Evolutionary conservation across 2,888 invertebrate species (phyloP), one percentile per base, ranked within the genome.

Genomic region (Himalopsyche anomala): DNA sequence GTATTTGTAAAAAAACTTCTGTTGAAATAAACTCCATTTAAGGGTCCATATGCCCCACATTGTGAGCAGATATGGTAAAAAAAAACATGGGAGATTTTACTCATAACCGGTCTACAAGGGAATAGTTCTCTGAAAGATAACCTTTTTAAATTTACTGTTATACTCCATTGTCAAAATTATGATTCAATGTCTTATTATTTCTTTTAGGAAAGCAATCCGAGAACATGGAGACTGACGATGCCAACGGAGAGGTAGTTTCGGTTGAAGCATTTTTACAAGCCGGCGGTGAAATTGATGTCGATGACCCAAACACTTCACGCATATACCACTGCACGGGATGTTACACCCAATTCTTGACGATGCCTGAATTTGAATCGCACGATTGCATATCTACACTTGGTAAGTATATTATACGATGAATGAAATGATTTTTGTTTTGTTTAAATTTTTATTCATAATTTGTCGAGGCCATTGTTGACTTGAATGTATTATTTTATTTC

Each of bases 311-410:
- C 40, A 89, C 90, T 5, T 88, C 91, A 28, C 90, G 91, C 88
- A 91, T 92, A 86, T 92, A 92, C 88, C 91, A 92, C 87, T 94
- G 94, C 89, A 91, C 91, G 82, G 91, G 91, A 84, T 94, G 94
- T 89, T 90, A 90, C 62, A 90, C 92, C 80, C 91, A 93, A 86
- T 94, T 93, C 87, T 90, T 91, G 1, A 92, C 92, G 84, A 89
- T 92, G 36, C 91, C 91, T 17, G 91, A 92, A 85, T 94, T 92
- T 89, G 90, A 91, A 17, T 91, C 90, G 82, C 94, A 94, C 87
- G 90, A 90, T 5, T 94, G 94, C 88, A 88, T 88, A 40, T 88
- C 89, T 1, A 87, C 89, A 82, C 87, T 86, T 40, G 84, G 87
- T 45, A 89, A 87, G 42, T 81, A 19, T 45, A 45, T 45, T 11